Evolutionary conservation across 2,888 invertebrate genomes (phyloP), one percentile per base, ranked within the genome.

Genomic region (Pantelozetes paolii): DNA sequence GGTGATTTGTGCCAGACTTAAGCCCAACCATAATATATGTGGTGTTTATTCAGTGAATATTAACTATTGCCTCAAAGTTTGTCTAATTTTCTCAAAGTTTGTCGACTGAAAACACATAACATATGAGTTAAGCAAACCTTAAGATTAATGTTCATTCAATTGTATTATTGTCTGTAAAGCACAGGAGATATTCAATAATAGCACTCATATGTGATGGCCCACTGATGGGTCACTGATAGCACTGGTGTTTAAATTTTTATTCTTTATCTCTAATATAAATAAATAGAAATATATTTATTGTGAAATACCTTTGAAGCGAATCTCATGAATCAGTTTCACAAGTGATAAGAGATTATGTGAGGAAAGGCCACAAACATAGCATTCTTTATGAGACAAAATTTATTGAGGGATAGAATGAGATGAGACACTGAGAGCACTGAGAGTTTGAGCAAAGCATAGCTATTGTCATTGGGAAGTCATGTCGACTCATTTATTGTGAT

Each of bases 281-380:
- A 64, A 64, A 64, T 64, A 20, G n/a, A 30, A 32, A 40, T 64
- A n/a, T 23, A 64, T 64, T 36, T 30, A 59, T 59, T 5, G 59
- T 26, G 15, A 18, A 20, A 62, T 62, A 36, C 36, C 64, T 36
- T 64, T 64, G 40, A 64, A 40, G 40, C 23, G 20, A 64, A 64
- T 64, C 64, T 18, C 36, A 64, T 64, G 64, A 64, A 64, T 64
- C 64, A 40, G 64, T 40, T 36, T 64, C 36, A 40, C 36, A 64
- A 64, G 40, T 40, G 36, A 64, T 64, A 40, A 64, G 64, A 64
- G 64, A 64, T 40, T 40, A 64, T 64, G 64, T 64, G 40, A 64
- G 64, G 64, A 64, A 64, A 40, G 64, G 40, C 64, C 64, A 40
- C 64, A 64, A 64, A 64, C 30, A 40, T 9, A 20, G 30, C 64